Evolutionary conservation across 2,113 vertebrate species (phyloP), one percentile per base, ranked within the genome.

Genomic region (Peromyscus californicus): DNA sequence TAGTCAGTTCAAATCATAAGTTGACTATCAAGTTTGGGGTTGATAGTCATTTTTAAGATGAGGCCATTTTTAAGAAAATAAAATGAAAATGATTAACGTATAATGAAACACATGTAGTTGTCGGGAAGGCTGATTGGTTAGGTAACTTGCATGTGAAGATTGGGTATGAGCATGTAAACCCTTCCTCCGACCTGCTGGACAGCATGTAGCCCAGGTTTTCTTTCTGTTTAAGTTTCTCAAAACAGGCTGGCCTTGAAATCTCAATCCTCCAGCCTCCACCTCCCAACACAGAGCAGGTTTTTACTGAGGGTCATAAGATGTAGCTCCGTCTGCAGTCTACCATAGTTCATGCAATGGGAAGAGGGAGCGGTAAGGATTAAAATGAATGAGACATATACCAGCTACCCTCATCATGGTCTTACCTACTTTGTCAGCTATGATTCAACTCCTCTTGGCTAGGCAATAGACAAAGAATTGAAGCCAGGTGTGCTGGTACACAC

Each of bases 31-130:
- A 92, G 29, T 80, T 48, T 74, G 82, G 7, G 16, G 67, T 29
- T 75, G 89, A n/a, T n/a, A n/a, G n/a, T n/a, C 22, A 39, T 79
- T 94, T 82, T 61, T 33, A 24, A 65, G 26, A 79, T 17, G n/a
- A 76, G 42, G 17, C 15, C n/a, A 9, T 90, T 96, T 96, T 89
- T n/a, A 2, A 65, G 88, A 89, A 69, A 78, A 16, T 31, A 63
- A 78, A 69, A 19, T n/a, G 22, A 92, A 96, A 86, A 88, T 59
- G 51, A 75, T n/a, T 75, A 26, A 83, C 33, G 92, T 89, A 72
- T 1, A 48, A 85, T 22, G 74, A 85, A 5, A 54, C 39, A 75
- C 80, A 51, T 59, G 42, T 42, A 79, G 21, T 45, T 61, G 74
- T 76, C 13, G 74, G 39, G 75, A 95, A 94, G 57, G 48, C n/a